These are phyloP conservation scores for Nymphalis io DNA, from an alignment of 1,140 invertebrate species.

Conservation along the genomic window DNA sequence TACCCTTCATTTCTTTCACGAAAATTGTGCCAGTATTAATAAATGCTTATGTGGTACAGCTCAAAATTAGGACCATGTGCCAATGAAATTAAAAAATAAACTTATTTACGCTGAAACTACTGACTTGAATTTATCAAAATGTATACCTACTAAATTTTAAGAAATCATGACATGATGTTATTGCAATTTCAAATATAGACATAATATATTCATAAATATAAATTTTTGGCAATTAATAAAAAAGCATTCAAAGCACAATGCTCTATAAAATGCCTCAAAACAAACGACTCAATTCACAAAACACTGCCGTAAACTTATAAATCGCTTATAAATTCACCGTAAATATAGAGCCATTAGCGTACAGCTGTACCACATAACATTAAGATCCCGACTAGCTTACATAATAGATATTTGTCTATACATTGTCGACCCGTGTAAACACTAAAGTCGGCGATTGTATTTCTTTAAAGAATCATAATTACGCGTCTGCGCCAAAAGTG, in stretches of 20 bases:
- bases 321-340: constrained; percentile 16
- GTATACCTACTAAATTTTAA: constrained; percentile 16
- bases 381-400: constrained; percentile 9
- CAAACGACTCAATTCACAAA: constrained; percentile 5
- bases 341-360: neutral
- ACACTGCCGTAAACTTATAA: constrained; percentile 23
- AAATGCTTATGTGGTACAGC: constrained; percentile 27
- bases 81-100: constrained; percentile 14
- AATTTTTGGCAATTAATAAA: neutral
- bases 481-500: constrained; percentile 30
- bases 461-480: constrained; percentile 20
- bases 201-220: neutral
- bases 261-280: constrained; percentile 1
- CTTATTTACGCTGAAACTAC: constrained; percentile 3
- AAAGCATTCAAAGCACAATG: neutral
- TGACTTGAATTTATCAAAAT: neutral
- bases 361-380: constrained; percentile 9
- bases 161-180: neutral
- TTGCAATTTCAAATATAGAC: neutral
- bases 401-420: constrained; percentile 1
- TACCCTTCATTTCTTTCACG: constrained; percentile 8
- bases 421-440: neutral
- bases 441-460: constrained; percentile 3
- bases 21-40: constrained; percentile 23
- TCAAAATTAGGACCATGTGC: constrained; percentile 23